Base-by-base conservation (phyloP, 1,140 invertebrate genomes). In the Teleogryllus occipitalis region DNA sequence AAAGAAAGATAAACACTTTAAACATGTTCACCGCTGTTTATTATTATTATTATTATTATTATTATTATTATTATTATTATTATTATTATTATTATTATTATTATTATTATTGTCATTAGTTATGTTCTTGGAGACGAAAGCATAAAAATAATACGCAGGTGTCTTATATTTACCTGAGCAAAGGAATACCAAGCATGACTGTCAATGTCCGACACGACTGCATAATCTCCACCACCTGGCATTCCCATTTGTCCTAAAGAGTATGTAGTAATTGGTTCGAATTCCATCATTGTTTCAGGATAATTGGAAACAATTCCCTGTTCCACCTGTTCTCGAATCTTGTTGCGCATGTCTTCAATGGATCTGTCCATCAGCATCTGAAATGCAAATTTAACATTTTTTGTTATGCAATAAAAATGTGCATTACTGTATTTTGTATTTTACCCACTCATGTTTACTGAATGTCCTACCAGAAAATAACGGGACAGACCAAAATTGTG, bases 131-230 rank as follows among this genome's bases (percentile, higher is more conserved):
- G 27, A 39, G 27, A 39, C 5, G n/a, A n/a, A n/a, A 39, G 5
- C 5, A 39, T 65, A 65, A 65, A 65, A 65, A 65, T 0, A 65
- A 65, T 65, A 14, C 0, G 7, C 10, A 65, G 0, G 7, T 14
- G 54, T 3, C 18, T 2, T 3, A 65, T 18, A 65, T 18, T 65
- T 14, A 65, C 54, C 54, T 65, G 54, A 65, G 54, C 54, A 65
- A 65, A 65, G 10, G 54, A 65, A 65, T 65, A 75, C 79, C 79
- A 80, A 7, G 74, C 72, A 46, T 80, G 79, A 12, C 14, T 15
- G 18, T 80, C 79, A 5, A 76, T 80, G 10, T 80, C 79, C 8
- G 79, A 7, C 8, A 80, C 1, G 46, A 76, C 48, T 0, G 75
- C 79, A 27, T 54, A 80, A 15, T 80, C 74, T 49, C 74, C 74